Evolutionary conservation across 2,797 vertebrate genomes (phyloP).

Genomic region (Pseudochaenichthys georgianus): DNA sequence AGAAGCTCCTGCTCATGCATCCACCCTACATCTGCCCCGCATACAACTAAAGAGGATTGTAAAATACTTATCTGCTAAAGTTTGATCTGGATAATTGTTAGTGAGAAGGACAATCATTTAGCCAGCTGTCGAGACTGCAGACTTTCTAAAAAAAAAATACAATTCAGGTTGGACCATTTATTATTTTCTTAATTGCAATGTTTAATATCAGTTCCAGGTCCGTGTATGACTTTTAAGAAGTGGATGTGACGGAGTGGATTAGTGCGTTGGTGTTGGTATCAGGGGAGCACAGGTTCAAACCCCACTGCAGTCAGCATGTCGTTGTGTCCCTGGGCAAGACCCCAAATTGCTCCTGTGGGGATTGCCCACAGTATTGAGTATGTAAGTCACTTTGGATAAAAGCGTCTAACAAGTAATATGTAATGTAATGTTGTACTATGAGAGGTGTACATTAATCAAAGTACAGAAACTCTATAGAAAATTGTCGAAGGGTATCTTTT

Average conservation of each 20-base stretch:
- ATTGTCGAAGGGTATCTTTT: constrained; percentile 9
- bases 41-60: constrained; percentile 1
- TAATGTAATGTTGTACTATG: background rate
- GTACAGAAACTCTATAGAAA: constrained; percentile 10
- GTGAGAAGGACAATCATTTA: constrained; percentile 26
- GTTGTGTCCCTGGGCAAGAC: too few relatives aligned
- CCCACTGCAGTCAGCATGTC: too few relatives aligned
- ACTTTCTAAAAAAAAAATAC: background rate
- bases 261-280: too few relatives aligned
- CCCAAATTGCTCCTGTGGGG: too few relatives aligned
- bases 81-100: constrained; percentile 1
- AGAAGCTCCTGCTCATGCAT: constrained; percentile 21
- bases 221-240: background rate
- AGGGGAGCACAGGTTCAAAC: too few relatives aligned
- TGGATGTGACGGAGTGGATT: too few relatives aligned
- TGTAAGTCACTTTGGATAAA: too few relatives aligned
- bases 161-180: background rate
- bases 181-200: background rate
- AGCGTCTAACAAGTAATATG: too few relatives aligned
- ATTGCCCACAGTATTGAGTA: too few relatives aligned
- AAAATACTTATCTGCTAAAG: constrained; percentile 20
- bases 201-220: background rate
- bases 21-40: constrained; percentile 37
- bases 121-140: constrained; percentile 20
- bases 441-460: background rate